Evolutionary conservation across 2,888 invertebrate species (phyloP).

Genomic region (Tachina lurida): DNA sequence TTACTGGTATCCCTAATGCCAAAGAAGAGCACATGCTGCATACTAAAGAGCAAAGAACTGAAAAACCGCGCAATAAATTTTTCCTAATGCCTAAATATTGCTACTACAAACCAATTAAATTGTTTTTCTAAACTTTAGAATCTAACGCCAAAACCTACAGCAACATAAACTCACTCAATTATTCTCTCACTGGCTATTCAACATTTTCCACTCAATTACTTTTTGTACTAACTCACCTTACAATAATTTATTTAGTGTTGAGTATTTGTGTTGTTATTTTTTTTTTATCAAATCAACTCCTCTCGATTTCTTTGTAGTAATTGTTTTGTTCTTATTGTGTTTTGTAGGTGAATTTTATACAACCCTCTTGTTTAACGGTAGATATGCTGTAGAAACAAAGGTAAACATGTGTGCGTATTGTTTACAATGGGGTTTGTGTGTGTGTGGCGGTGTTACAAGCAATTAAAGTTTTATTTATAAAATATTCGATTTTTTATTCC

Average conservation of each 20-base stretch:
- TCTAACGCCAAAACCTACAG: not conserved
- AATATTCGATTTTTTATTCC: slow-evolving; percentile 49
- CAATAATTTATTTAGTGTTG: slow-evolving; percentile 43
- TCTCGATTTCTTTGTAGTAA: not conserved
- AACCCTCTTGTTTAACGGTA: slow-evolving; percentile 49
- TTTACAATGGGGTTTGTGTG: slow-evolving; percentile 28
- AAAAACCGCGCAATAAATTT: slow-evolving; percentile 11
- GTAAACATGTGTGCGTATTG: slow-evolving; percentile 23
- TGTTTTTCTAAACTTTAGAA: not conserved
- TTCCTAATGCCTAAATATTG: not conserved
- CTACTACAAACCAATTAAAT: not conserved
- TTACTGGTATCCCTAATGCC: not conserved
- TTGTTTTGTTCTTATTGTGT: not conserved
- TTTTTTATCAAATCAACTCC: slow-evolving; percentile 21
- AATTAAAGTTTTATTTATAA: slow-evolving; percentile 58
- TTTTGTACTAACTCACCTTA: slow-evolving; percentile 55
- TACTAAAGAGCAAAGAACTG: not conserved
- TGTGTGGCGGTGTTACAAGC: slow-evolving; percentile 44
- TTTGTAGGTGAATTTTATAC: slow-evolving; percentile 28
- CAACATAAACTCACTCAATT: slow-evolving; percentile 32
- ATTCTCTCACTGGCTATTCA: slow-evolving; percentile 12
- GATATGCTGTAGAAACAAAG: not conserved
- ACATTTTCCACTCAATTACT: slow-evolving; percentile 5
- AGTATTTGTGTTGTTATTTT: slow-evolving; percentile 14
- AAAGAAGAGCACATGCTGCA: not conserved